These are phyloP conservation scores for Ictalurus punctatus DNA, from an alignment of 2,113 vertebrate genomes.

Conservation along the genomic window DNA sequence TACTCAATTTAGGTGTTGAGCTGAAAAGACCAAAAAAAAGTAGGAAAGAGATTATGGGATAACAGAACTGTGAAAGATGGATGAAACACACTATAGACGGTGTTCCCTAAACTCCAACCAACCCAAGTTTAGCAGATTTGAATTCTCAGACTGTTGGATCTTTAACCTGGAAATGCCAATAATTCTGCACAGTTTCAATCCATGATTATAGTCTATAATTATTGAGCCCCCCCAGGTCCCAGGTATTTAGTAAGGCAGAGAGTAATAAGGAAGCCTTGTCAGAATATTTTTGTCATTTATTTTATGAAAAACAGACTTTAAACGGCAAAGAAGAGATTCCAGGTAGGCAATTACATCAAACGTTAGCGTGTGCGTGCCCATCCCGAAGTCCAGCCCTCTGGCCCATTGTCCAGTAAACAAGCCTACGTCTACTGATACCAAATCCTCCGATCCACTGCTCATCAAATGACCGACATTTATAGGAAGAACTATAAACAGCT, in stretches of 20 bases:
- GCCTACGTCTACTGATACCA: constrained; percentile 80
- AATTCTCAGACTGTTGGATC: neutral
- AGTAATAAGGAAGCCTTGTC: constrained; percentile 1
- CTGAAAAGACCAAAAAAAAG: neutral
- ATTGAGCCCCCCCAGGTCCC: too few relatives aligned
- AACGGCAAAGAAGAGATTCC: constrained; percentile 66
- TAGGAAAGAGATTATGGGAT: neutral
- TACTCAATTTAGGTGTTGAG: neutral
- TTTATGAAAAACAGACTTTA: constrained; percentile 54
- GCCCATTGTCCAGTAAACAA: constrained; percentile 78
- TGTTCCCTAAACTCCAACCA: neutral
- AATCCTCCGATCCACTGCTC: constrained; percentile 60
- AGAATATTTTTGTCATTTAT: constrained; percentile 48
- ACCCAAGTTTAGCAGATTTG: neutral
- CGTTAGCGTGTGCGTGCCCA: constrained; percentile 63
- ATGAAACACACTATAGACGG: neutral
- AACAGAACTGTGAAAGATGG: neutral
- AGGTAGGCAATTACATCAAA: constrained; percentile 78
- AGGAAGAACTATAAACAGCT: constrained; percentile 82
- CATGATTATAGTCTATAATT: too few relatives aligned
- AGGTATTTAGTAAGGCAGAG: neutral
- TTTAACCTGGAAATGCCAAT: neutral
- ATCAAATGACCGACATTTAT: constrained; percentile 78
- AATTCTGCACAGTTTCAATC: neutral
- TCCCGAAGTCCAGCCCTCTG: constrained; percentile 51